A percentile compares a stretch with the other conserved stretches of the same genome.
Evolutionary conservation across 2,113 vertebrate genomes (phyloP).

Genomic region (Rhineura floridana): DNA sequence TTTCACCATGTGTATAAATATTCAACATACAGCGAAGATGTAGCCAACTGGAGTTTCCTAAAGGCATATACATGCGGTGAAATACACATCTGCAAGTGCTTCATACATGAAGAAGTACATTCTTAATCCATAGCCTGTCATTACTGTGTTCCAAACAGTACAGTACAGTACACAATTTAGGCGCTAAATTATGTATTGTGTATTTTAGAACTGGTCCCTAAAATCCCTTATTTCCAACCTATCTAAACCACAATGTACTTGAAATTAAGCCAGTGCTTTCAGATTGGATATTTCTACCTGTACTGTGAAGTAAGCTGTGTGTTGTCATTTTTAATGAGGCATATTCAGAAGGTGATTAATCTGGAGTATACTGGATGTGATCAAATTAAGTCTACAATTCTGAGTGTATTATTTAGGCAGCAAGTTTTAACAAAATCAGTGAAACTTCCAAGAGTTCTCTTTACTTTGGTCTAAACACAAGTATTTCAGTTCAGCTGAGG

Average conservation of each 20-base stretch:
- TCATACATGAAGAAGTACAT: neutral
- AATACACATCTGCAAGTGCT: neutral
- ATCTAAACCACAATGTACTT: neutral
- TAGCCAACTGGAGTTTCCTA: neutral
- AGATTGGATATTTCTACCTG: neutral
- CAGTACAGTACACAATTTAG: neutral
- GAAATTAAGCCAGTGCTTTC: neutral
- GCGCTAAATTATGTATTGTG: neutral
- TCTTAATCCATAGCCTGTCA: neutral
- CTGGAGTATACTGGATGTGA: neutral
- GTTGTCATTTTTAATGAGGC: neutral
- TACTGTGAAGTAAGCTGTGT: neutral
- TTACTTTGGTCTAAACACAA: neutral
- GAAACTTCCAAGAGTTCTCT: neutral
- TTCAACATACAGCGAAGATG: neutral
- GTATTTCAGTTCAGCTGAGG: neutral
- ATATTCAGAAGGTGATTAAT: neutral
- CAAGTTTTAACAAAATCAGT: neutral
- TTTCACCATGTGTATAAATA: neutral
- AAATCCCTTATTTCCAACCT: neutral
- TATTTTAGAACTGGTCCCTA: neutral
- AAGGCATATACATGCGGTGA: neutral
- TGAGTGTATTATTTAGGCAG: neutral
- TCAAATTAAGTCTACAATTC: neutral
- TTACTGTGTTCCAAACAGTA: neutral